Evolutionary conservation across 2,888 invertebrate genomes (phyloP).

Genomic region (Leptarthrus brevirostris): DNA sequence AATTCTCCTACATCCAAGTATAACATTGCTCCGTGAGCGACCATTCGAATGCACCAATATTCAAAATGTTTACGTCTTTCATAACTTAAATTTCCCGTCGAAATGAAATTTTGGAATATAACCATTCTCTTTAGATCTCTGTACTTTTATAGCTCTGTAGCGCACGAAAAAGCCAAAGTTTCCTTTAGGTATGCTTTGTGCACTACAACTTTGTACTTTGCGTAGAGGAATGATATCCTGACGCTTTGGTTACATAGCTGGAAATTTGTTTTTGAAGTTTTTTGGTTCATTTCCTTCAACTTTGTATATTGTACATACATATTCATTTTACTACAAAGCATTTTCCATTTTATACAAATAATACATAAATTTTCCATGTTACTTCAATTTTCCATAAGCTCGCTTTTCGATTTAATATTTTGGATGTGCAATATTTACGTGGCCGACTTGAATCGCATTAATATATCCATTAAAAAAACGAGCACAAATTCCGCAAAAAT

Average conservation of each 20-base stretch:
- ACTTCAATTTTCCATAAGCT: too few species aligned
- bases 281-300: constrained; percentile 38
- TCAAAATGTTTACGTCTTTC: constrained; percentile 35
- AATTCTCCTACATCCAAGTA: too few species aligned
- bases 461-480: too few species aligned
- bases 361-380: neutral
- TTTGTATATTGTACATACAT: neutral
- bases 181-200: constrained; percentile 39
- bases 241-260: constrained; percentile 41
- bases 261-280: constrained; percentile 40
- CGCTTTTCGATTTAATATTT: too few species aligned
- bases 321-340: constrained; percentile 11
- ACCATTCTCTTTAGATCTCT: neutral
- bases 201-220: constrained; percentile 39
- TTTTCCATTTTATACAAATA: neutral
- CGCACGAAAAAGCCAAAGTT: constrained; percentile 3
- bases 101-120: constrained; percentile 34
- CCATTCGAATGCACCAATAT: too few species aligned
- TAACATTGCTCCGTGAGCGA: too few species aligned
- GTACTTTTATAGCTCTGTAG: too few species aligned
- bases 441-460: too few species aligned
- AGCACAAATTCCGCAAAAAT: too few species aligned
- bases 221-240: constrained; percentile 32
- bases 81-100: constrained; percentile 17
- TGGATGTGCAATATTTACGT: too few species aligned